Base-by-base conservation (phyloP, 2,113 vertebrate species). In the Dasypus novemcinctus region DNA sequence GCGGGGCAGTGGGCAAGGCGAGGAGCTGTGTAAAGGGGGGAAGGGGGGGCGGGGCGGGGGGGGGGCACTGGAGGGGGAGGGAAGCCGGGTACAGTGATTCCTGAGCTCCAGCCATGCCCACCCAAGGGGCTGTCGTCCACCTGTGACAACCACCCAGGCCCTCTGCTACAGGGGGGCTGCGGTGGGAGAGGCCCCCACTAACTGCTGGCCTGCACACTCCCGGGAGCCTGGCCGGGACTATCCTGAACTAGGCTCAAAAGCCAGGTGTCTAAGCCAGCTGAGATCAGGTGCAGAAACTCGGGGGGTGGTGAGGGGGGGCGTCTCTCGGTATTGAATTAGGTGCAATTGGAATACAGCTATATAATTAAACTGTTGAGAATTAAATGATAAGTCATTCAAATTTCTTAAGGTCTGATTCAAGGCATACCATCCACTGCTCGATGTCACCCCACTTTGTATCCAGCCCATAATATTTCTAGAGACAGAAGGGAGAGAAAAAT, bases 351-450 rank as follows among this genome's bases (percentile, higher is more conserved):
- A 87, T 87, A 96, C 21, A 93, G 17, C 84, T 81, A 20, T n/a
- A 76, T 12, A n/a, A 90, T 75, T 86, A 93, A 72, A 49, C 33
- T 6, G 31, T 2, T 20, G 12, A 23, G n/a, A 57, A 93, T 87
- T 90, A 41, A 91, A 54, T 96, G 79, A 88, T 2, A 88, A 66
- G 97, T 36, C 86, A 59, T 33, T 96, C 94, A 66, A 31, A 36
- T 61, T n/a, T 0, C 1, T 57, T 36, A 68, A 96, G 90, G 71
- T 0, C 27, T 81, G 63, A 97, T 87, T 91, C 87, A 79, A 97
- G 85, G 98, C 98, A 98, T 99, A 99, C 99, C 99, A 99, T 99
- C 99, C 99, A 99, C 59, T 99, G 99, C 96, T 99, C 99, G 98
- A 99, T 99, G 98, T 99, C 99, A 80, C 99, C 99, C 99, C 99